A percentile compares a stretch with the other conserved stretches of the same genome.
Evolutionary conservation across 2,888 invertebrate species (phyloP).

Genomic region (Drosophila barbarae): DNA sequence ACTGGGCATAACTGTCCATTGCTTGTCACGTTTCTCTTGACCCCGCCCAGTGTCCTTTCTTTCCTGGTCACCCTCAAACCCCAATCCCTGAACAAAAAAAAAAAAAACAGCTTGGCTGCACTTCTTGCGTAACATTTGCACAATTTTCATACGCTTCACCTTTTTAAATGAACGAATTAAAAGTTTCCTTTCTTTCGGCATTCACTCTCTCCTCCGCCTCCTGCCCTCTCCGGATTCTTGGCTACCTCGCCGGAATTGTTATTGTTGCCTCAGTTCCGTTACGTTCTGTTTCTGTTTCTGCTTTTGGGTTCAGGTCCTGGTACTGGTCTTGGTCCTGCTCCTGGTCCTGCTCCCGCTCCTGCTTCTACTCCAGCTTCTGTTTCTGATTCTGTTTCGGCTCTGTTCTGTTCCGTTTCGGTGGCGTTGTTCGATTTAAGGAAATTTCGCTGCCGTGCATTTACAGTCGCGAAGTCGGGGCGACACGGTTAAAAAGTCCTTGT

Average conservation of each 20-base stretch:
- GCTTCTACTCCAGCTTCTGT: conserved; percentile 10
- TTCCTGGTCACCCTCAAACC: neutral
- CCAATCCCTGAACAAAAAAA: neutral
- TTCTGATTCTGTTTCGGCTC: conserved; percentile 39
- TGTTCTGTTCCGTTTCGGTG: conserved; percentile 34
- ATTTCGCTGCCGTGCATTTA: conserved; percentile 47
- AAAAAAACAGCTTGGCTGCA: conserved; percentile 15
- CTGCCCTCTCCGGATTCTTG: conserved; percentile 1
- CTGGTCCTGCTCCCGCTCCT: conserved; percentile 30
- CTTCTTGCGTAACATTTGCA: conserved; percentile 55
- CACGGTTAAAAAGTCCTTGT: conserved; percentile 39
- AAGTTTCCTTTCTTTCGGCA: conserved; percentile 57
- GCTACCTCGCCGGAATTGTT: conserved; percentile 19
- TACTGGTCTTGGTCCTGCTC: conserved; percentile 24
- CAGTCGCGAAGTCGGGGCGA: conserved; percentile 35
- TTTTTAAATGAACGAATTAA: conserved; percentile 71
- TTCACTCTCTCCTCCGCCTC: conserved; percentile 9
- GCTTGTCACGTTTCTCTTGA: conserved; percentile 43
- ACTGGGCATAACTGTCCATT: conserved; percentile 44
- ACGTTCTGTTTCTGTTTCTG: conserved; percentile 17
- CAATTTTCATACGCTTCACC: conserved; percentile 71
- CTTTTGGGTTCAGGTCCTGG: conserved; percentile 17
- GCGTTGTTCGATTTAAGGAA: conserved; percentile 62
- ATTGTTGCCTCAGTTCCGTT: conserved; percentile 33
- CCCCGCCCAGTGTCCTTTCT: conserved; percentile 21